Evolutionary conservation across 2,888 invertebrate genomes (phyloP).

Genomic region (Calameuta filiformis): DNA sequence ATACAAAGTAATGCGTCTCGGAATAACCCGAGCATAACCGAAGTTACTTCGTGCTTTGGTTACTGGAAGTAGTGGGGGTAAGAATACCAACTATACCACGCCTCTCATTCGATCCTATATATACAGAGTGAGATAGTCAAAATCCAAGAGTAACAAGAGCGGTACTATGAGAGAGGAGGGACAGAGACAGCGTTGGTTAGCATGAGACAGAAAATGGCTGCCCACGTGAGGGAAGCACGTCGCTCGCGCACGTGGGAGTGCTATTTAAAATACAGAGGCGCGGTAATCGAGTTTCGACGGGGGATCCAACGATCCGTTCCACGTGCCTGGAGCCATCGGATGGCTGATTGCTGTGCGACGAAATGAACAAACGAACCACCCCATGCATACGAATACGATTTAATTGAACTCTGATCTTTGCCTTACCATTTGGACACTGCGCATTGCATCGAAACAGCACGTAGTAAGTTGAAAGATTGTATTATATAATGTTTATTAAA

Average conservation of each 20-base stretch:
- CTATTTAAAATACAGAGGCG: slow-evolving; percentile 3
- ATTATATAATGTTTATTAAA: neutral
- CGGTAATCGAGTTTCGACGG: slow-evolving; percentile 32
- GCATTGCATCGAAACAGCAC: neutral
- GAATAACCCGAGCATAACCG: neutral
- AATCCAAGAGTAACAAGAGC: neutral
- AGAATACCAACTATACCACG: neutral
- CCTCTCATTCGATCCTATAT: neutral
- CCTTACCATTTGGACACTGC: neutral
- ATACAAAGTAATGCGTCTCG: neutral
- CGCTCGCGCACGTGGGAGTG: slow-evolving; percentile 4
- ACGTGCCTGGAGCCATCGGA: slow-evolving; percentile 37
- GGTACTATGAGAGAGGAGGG: neutral
- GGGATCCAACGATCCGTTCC: slow-evolving; percentile 18
- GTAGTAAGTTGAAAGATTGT: neutral
- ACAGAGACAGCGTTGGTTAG: neutral
- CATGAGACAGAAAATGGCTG: neutral
- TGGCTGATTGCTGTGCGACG: slow-evolving; percentile 38
- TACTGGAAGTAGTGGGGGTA: neutral
- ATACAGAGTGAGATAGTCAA: neutral
- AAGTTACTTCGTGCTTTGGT: neutral
- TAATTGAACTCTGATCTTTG: neutral
- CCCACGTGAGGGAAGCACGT: neutral
- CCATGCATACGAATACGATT: slow-evolving; percentile 14
- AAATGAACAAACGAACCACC: slow-evolving; percentile 38